These are phyloP conservation scores for Schizaphis graminum DNA, from an alignment of 2,888 invertebrate species.

Conservation along the genomic window DNA sequence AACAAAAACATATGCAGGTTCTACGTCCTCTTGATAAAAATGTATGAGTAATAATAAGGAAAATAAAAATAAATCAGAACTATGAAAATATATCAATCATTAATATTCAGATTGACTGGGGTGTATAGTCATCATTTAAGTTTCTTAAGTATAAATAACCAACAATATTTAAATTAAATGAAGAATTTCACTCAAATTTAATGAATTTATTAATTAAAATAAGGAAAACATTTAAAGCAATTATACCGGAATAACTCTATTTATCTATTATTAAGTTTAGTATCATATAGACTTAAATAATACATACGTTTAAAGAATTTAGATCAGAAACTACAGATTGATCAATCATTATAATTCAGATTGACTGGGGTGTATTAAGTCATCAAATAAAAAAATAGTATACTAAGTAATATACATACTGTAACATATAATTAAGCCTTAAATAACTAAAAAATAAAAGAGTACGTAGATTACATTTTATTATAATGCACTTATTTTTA, in stretches of 20 bases:
- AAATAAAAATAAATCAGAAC: background rate
- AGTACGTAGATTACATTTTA: background rate
- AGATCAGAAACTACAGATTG: background rate
- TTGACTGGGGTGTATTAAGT: slow-evolving; percentile 41
- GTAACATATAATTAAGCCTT: background rate
- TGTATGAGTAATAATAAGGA: background rate
- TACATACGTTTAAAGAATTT: background rate
- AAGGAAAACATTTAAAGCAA: background rate
- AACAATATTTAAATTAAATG: background rate
- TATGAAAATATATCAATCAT: slow-evolving; percentile 36
- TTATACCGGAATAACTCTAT: background rate
- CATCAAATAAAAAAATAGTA: background rate
- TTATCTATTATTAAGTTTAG: background rate
- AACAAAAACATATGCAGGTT: no score
- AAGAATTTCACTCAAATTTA: background rate
- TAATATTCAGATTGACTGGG: slow-evolving; percentile 60
- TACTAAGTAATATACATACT: background rate
- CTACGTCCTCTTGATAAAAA: background rate
- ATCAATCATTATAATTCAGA: slow-evolving; percentile 37
- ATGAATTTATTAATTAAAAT: background rate
- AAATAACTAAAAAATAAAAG: background rate
- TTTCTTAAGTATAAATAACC: background rate
- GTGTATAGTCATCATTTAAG: slow-evolving; percentile 47
- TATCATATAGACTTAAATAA: background rate
- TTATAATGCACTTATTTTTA: background rate